These are phyloP conservation scores for Strix aluco DNA, from an alignment of 2,113 vertebrate genomes.

Conservation along the genomic window DNA sequence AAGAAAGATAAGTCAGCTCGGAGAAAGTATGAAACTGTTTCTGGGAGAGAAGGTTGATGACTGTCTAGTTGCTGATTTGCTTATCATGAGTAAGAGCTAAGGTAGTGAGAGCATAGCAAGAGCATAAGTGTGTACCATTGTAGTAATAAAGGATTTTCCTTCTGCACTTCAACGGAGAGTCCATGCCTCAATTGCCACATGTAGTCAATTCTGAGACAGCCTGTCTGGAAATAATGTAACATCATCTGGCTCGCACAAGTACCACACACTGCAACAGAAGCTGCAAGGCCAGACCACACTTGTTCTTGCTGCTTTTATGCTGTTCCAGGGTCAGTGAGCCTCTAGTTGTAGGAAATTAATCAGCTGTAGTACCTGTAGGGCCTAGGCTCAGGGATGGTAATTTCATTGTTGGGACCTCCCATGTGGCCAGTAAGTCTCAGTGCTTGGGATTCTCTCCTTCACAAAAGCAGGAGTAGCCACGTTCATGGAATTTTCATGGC, in stretches of 20 bases:
- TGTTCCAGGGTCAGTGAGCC: neutral
- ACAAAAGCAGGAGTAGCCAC: neutral
- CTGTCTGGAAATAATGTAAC: neutral
- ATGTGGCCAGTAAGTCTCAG: neutral
- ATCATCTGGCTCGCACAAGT: neutral
- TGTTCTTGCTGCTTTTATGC: neutral
- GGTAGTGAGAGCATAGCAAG: no score
- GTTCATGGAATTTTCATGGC: accelerated
- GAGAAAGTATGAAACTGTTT: no score
- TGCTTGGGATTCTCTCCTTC: neutral
- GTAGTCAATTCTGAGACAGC: neutral
- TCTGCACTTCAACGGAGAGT: no score
- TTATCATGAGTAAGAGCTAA: no score
- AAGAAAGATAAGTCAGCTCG: no score
- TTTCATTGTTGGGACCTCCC: neutral
- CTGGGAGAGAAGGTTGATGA: no score
- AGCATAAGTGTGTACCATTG: no score
- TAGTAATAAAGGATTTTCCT: no score
- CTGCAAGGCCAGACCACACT: neutral
- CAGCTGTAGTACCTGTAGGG: neutral
- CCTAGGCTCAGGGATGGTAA: neutral
- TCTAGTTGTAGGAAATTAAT: neutral
- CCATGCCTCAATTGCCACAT: no score
- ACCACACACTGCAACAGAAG: neutral
- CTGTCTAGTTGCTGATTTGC: no score